Evolutionary conservation across 2,113 vertebrate genomes (phyloP).

Genomic region (Erpornis zantholeuca): DNA sequence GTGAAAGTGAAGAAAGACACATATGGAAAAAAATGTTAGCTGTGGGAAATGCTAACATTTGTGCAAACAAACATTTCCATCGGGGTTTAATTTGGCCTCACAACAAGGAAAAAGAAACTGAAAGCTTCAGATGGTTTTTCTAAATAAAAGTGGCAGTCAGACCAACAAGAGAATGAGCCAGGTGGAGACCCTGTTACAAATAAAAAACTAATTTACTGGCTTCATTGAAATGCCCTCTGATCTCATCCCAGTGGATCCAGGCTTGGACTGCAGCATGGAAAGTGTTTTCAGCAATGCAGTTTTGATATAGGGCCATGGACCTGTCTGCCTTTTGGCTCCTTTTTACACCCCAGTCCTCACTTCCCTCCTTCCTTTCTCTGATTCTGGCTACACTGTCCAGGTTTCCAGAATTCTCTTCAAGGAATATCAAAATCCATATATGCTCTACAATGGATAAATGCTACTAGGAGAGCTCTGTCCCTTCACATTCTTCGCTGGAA

Average conservation of each 20-base stretch:
- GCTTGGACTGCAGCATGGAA: neutral
- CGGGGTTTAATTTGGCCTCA: neutral
- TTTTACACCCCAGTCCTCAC: neutral
- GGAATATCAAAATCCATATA: neutral
- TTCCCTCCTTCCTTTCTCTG: neutral
- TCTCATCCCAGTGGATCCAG: neutral
- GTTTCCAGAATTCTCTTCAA: neutral
- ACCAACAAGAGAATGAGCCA: neutral
- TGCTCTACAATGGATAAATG: neutral
- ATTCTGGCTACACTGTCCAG: neutral
- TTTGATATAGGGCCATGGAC: accelerated
- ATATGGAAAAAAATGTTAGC: neutral
- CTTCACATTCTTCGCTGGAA: neutral
- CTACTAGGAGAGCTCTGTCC: neutral
- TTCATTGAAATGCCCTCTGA: neutral
- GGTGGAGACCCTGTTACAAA: neutral
- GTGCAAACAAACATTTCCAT: neutral
- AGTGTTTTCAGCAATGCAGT: neutral
- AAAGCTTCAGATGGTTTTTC: neutral
- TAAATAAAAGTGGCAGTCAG: neutral
- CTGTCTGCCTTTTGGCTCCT: neutral
- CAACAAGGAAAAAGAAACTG: neutral
- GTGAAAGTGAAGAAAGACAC: neutral
- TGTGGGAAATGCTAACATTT: neutral
- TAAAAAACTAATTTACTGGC: neutral